Base-by-base conservation (phyloP, 2,113 vertebrate genomes). In the Xiphophorus maculatus region DNA sequence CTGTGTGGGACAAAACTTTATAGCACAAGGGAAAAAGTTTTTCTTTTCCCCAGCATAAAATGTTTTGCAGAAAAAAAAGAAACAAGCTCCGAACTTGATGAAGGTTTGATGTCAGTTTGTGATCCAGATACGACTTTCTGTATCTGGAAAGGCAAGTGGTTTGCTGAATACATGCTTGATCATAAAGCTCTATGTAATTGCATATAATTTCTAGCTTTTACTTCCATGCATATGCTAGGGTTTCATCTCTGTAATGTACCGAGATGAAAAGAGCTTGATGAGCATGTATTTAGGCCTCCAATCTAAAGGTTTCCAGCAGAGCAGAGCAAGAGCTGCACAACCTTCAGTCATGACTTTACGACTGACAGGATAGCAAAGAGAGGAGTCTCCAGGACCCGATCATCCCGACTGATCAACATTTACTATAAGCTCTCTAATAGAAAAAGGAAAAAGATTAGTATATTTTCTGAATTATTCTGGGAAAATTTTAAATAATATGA, bases 181-280 rank as follows among this genome's bases (percentile, higher is more conserved):
- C 22, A 69, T 27, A 61, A 76, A 32, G 44, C 42, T 51, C 29
- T 28, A 65, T 51, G 58, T 69, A 11, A 67, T 70, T 63, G 48
- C 40, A 28, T 4, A 69, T 54, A 30, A 66, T 33, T 62, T 73
- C 2, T n/a, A 22, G 35, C 51, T 14, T 61, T 48, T 54, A 48
- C 40, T 58, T 79, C 37, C 15, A 22, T 64, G n/a, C 14, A 60
- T n/a, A 13, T 66, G 1, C 19, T 3, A 10, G 51, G 10, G 37
- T 74, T 71, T 54, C 30, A 30, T 54, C 58, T 69, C 42, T 4
- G 25, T 22, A 13, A 58, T 17, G 70, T 17, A 22, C 27, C 14
- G n/a, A 13, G 15, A 40, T 73, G 67, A 83, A 75, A 72, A 12
- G 19, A 68, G 54, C 67, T 15, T 86, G 70, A 83, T 80, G 60